A percentile compares a stretch with the other conserved stretches of the same genome.
Conservation (phyloP, 2,797 vertebrate species). For the Silurus aristotelis region DNA sequence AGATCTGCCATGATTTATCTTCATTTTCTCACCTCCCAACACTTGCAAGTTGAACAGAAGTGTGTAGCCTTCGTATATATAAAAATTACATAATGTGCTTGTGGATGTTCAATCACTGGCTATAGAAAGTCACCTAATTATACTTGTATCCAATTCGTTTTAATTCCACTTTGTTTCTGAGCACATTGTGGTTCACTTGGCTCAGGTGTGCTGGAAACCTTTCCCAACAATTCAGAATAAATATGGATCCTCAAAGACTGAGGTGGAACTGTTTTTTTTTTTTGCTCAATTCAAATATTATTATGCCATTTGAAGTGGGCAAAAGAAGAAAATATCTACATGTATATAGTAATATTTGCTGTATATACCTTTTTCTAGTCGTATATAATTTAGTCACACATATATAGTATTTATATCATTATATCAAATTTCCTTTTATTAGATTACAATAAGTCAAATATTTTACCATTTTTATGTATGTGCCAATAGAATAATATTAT, state of each 20-base stretch:
- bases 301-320: background rate
- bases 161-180: background rate
- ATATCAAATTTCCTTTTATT: background rate
- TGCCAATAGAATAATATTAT: background rate
- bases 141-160: background rate
- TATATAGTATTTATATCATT: too few relatives aligned
- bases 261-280: background rate
- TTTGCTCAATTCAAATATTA: background rate
- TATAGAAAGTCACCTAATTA: background rate
- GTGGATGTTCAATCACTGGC: background rate
- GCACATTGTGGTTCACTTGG: background rate
- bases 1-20: background rate
- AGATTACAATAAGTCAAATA: background rate
- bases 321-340: background rate
- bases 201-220: background rate
- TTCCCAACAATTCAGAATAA: background rate
- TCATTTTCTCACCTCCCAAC: background rate
- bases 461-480: background rate
- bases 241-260: background rate
- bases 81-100: background rate
- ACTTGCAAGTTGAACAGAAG: background rate
- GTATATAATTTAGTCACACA: too few relatives aligned
- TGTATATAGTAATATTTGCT: too few relatives aligned
- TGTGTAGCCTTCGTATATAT: background rate
- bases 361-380: too few relatives aligned